phyloP scores from a whole-genome alignment of 2,113 vertebrate genomes.

The Clupea harengus region DNA sequence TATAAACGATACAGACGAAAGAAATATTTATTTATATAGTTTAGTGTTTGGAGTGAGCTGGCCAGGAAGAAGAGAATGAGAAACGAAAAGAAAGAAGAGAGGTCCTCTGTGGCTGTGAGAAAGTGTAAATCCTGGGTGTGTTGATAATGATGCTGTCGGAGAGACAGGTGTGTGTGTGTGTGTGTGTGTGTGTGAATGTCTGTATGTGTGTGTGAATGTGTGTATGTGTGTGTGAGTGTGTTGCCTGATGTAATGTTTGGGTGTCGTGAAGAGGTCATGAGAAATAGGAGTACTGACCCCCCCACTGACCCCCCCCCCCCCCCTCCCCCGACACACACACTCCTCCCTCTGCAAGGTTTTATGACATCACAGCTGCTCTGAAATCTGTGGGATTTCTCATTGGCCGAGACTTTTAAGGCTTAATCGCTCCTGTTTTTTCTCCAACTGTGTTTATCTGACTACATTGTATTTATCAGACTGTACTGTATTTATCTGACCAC shows the following conservation, averaged over 20 bases:
- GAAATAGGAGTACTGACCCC: background rate
- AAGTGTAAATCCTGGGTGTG: conserved; percentile 36
- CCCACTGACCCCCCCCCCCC: background rate
- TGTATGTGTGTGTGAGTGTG: background rate
- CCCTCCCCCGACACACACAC: background rate
- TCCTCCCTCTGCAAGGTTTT: background rate
- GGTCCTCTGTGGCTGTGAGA: conserved; percentile 55
- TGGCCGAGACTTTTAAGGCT: no score
- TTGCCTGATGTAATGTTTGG: background rate
- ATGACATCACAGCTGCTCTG: no score
- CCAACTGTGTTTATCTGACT: no score
- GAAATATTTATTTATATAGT: conserved; percentile 47
- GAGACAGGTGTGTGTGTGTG: conserved; percentile 1
- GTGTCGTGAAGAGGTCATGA: background rate
- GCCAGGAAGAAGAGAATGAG: conserved; percentile 30
- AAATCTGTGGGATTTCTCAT: no score
- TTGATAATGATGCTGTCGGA: background rate
- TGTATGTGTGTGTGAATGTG: background rate
- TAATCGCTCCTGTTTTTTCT: no score
- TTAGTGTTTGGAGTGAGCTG: conserved; percentile 21
- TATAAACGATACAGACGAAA: conserved; percentile 57
- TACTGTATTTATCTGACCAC: no score
- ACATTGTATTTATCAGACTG: no score
- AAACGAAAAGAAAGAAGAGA: background rate
- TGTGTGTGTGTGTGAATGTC: background rate